These are phyloP conservation scores for Microhierax caerulescens DNA, from an alignment of 2,797 vertebrate genomes.

Conservation along the genomic window DNA sequence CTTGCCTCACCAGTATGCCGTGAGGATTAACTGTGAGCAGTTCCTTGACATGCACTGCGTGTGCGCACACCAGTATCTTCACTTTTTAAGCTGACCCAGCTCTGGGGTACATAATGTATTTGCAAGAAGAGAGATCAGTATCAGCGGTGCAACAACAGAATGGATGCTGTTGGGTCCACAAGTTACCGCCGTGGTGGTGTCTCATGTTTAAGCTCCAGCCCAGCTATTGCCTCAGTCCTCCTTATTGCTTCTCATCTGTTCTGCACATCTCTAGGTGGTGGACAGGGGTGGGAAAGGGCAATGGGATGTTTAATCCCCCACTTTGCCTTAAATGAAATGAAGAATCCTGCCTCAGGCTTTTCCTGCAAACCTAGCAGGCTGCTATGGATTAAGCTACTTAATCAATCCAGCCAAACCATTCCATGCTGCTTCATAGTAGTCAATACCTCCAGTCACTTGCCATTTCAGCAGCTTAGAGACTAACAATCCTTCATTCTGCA, in stretches of 20 bases:
- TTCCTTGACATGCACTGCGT: background rate
- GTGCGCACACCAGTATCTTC: background rate
- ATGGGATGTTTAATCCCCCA: background rate
- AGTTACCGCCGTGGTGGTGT: accelerated
- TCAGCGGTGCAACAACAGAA: background rate
- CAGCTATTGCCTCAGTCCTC: background rate
- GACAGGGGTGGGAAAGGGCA: background rate
- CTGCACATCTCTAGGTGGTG: background rate
- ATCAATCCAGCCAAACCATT: conserved; percentile 58
- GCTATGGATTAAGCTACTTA: conserved; percentile 59
- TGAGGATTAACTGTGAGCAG: background rate
- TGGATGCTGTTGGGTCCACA: accelerated
- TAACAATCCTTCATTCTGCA: conserved; percentile 26
- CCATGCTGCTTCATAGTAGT: conserved; percentile 35
- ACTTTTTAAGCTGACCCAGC: background rate
- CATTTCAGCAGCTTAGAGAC: conserved; percentile 62
- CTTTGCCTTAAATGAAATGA: conserved; percentile 34
- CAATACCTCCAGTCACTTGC: conserved; percentile 53
- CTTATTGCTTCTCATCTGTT: background rate
- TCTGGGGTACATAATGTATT: background rate
- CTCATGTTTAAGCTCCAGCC: background rate
- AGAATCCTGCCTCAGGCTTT: conserved; percentile 48
- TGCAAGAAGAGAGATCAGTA: background rate
- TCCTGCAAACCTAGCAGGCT: conserved; percentile 31
- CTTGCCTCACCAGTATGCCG: background rate